Conservation (phyloP, 2,888 invertebrate genomes). For the Xiphydria camelus region DNA sequence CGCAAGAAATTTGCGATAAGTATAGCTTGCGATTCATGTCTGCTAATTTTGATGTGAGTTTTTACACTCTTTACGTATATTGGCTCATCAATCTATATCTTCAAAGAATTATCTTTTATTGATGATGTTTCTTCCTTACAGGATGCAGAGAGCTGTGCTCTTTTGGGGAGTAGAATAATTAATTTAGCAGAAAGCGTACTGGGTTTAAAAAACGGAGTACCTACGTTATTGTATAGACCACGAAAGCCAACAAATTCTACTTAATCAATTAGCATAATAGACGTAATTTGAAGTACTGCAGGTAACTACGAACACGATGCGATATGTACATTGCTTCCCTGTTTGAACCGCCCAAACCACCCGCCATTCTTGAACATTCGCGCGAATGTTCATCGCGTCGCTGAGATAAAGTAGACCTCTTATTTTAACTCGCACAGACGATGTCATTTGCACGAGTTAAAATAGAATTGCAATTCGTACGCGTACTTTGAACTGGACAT, state of each 20-base stretch:
- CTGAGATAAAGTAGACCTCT: too few species aligned
- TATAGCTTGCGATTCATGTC: constrained; percentile 44
- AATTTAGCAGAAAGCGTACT: constrained; percentile 39
- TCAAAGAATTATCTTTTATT: not conserved
- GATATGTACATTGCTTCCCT: too few species aligned
- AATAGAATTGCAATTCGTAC: too few species aligned
- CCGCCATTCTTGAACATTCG: too few species aligned
- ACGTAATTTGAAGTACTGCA: constrained; percentile 2
- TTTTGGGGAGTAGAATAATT: constrained; percentile 40
- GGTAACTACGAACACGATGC: too few species aligned
- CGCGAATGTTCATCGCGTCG: too few species aligned
- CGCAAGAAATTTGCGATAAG: constrained; percentile 38
- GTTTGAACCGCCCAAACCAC: too few species aligned
- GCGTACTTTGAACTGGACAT: too few species aligned
- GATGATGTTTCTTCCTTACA: constrained; percentile 17
- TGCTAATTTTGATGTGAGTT: too few species aligned
- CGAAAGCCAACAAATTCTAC: not conserved
- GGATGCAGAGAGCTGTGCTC: constrained; percentile 30
- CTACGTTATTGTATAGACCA: constrained; percentile 12
- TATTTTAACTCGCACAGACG: too few species aligned
- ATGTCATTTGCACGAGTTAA: too few species aligned
- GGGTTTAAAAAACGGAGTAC: constrained; percentile 42
- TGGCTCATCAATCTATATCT: not conserved
- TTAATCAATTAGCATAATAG: not conserved
- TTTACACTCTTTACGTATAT: too few species aligned